Evolutionary conservation across 2,797 vertebrate species (phyloP), one percentile per base, ranked within the genome.

Genomic region (Tenualosa thibaudeaui): DNA sequence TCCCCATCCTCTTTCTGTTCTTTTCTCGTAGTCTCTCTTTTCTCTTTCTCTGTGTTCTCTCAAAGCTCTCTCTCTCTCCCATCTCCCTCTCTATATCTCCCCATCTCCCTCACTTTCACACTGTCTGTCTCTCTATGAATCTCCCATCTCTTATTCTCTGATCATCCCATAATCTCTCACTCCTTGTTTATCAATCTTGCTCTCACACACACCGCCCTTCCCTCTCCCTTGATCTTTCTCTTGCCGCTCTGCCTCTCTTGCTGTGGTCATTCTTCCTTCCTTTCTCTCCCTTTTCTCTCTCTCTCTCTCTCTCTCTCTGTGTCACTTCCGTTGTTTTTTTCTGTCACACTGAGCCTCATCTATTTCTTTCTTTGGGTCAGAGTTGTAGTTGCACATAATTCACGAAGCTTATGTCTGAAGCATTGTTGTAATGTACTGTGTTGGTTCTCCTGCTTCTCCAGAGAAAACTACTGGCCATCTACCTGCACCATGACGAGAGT

Each of bases 391-490:
- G 46, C 46, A 46, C 46, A 46, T 46, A 46, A 46, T 46, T 46
- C 4, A 46, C 51, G 3, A 40, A 17, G 68, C 68, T 6, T 43
- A 1, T 7, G 31, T 5, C 46, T 19, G 7, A 78, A 43, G 37
- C 43, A 40, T 46, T 46, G 54, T 56, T 5, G 17, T 78, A 43
- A 78, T 22, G 40, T 0, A 7, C 31, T 31, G 71, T 31, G n/a
- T 83, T n/a, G 17, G 93, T 91, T 93, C 85, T 88, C 90, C 89
- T 89, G 90, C 84, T 90, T 92, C 92, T 94, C 15, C 96, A 99
- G 98, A 98, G 98, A 95, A 99, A 99, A 95, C 97, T 99, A 90
- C 96, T 99, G 93, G 98, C 98, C 94, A 97, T 99, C 97, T 99
- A 99, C 97, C 98, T 99, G 96, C 98, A 99, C 95, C 98, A 99